These are phyloP conservation scores for Ammodytes dubius DNA, from an alignment of 2,113 vertebrate genomes.

Conservation along the genomic window DNA sequence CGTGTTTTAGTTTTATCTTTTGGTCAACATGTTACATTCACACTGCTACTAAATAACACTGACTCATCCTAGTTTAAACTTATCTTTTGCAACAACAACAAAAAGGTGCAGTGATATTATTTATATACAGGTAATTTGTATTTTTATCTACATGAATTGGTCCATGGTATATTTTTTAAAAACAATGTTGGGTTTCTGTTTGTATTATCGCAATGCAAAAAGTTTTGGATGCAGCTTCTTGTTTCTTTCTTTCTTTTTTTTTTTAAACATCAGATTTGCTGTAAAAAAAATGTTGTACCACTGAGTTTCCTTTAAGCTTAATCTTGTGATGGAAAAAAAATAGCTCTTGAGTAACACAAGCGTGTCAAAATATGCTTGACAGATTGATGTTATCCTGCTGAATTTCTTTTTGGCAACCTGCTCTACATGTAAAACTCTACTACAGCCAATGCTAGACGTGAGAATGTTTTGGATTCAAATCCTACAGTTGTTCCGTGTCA, in stretches of 20 bases:
- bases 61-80: not conserved
- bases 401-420: conserved; percentile 13
- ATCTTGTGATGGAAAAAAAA: conserved; percentile 8
- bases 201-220: conserved; percentile 21
- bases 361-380: not conserved
- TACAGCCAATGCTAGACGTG: not conserved
- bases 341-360: not conserved
- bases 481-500: not conserved
- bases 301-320: conserved; percentile 7
- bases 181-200: conserved; percentile 41
- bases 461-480: not conserved
- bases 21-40: conserved; percentile 7
- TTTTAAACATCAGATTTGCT: conserved; percentile 27
- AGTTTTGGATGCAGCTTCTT: conserved; percentile 34
- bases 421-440: not conserved
- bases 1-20: not conserved
- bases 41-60: conserved; percentile 22
- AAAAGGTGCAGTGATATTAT: conserved; percentile 42
- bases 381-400: conserved; percentile 39
- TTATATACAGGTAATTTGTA: conserved; percentile 39
- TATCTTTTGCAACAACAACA: not conserved
- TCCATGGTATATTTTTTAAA: conserved; percentile 37
- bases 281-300: conserved; percentile 13
- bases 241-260: conserved; percentile 2
- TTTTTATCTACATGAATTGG: conserved; percentile 44